Evolutionary conservation across 2,797 vertebrate genomes (phyloP).

Genomic region (Buphagus erythrorhynchus): DNA sequence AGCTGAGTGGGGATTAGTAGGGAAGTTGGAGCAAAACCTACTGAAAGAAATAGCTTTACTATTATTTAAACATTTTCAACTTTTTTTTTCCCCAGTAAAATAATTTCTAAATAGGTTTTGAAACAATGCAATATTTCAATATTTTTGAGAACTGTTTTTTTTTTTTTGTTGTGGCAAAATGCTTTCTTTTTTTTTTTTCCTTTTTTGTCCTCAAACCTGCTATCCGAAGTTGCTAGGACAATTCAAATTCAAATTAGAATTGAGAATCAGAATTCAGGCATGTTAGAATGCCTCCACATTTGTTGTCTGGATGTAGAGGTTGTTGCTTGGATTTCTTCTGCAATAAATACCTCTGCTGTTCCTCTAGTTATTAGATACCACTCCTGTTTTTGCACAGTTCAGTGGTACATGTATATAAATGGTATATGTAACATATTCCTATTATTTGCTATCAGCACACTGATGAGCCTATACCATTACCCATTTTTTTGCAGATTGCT

Average conservation of each 20-base stretch:
- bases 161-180: neutral
- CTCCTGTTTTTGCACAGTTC: neutral
- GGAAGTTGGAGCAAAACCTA: neutral
- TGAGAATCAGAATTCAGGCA: neutral
- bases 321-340: neutral
- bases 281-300: neutral
- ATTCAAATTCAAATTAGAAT: neutral
- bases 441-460: neutral
- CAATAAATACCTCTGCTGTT: neutral
- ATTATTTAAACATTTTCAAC: neutral
- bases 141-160: neutral
- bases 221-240: neutral
- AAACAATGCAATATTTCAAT: neutral
- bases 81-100: neutral
- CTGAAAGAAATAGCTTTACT: neutral
- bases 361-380: neutral
- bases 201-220: neutral
- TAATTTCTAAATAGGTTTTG: neutral
- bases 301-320: neutral
- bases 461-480: neutral
- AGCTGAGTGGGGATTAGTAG: accelerated
- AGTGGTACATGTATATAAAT: neutral
- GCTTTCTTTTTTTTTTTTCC: neutral
- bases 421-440: neutral
- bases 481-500: neutral